phyloP scores from a whole-genome alignment of 2,888 invertebrate genomes.

The Bimastos eiseni region DNA sequence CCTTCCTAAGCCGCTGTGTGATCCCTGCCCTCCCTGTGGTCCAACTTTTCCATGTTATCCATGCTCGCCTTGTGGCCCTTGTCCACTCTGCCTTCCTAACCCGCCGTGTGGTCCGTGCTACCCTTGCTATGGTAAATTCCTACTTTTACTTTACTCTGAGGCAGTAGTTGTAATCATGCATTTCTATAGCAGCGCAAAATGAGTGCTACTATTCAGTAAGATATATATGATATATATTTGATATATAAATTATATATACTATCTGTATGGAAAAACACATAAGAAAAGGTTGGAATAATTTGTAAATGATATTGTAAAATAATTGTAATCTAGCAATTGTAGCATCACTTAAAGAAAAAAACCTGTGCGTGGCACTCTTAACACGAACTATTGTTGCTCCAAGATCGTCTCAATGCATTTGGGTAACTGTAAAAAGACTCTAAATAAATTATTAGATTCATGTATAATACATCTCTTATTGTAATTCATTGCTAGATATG shows the following conservation, averaged over 20 bases:
- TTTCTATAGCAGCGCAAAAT: neutral
- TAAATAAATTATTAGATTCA: neutral
- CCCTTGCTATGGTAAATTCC: constrained; percentile 15
- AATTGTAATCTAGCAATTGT: too few relatives aligned
- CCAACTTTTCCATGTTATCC: neutral
- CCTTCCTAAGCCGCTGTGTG: neutral
- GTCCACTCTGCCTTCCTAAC: neutral
- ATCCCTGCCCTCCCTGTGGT: constrained; percentile 21
- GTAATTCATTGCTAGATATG: neutral
- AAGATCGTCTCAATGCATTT: neutral
- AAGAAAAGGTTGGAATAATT: too few relatives aligned
- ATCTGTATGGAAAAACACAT: too few relatives aligned
- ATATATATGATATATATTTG: too few relatives aligned
- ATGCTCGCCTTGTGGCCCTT: constrained; percentile 15
- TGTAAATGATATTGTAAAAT: too few relatives aligned
- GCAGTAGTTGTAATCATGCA: neutral
- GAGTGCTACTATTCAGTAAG: too few relatives aligned
- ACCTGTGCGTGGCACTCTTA: too few relatives aligned
- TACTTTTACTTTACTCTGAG: neutral
- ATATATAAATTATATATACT: too few relatives aligned
- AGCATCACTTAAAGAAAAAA: too few relatives aligned
- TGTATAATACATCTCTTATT: neutral
- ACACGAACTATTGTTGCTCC: neutral
- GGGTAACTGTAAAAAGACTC: neutral
- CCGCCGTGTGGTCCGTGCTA: constrained; percentile 15